These are phyloP conservation scores for Oreochromis tanganicae DNA, from an alignment of 2,113 vertebrate species.

Conservation along the genomic window DNA sequence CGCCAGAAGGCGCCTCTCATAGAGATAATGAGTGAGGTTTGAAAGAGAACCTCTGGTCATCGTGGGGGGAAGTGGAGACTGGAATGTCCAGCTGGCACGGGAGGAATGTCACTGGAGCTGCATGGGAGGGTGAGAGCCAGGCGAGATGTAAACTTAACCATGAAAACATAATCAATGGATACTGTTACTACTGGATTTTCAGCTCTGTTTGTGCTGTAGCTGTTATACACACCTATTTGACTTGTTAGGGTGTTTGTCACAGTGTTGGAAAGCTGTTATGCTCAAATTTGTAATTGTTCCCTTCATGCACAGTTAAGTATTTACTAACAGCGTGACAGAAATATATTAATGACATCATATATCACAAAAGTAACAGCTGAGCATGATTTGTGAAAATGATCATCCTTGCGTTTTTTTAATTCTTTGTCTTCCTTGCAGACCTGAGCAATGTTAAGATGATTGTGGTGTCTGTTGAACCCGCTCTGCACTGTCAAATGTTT, in stretches of 20 bases:
- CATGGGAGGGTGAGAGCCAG: not conserved
- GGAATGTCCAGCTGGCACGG: conserved; percentile 55
- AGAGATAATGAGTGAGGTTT: not conserved
- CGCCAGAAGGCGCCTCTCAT: not conserved
- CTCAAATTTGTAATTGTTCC: not conserved
- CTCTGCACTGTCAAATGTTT: not conserved
- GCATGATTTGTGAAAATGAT: not conserved
- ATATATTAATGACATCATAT: not conserved
- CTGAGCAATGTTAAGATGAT: conserved; percentile 1
- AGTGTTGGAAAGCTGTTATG: not conserved
- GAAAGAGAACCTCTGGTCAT: conserved; percentile 1
- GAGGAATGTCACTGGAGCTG: conserved; percentile 38
- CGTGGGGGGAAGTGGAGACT: conserved; percentile 7
- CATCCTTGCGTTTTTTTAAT: not conserved
- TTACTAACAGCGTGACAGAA: not conserved
- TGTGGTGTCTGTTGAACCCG: not conserved
- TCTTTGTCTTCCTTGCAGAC: not conserved
- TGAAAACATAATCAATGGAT: not conserved
- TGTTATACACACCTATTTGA: not conserved
- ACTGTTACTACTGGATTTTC: not conserved
- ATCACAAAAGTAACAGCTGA: not conserved
- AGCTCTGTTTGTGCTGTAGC: not conserved
- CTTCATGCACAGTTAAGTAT: not conserved
- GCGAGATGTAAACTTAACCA: not conserved
- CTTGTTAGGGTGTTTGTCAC: not conserved